Evolutionary conservation across 2,797 vertebrate species (phyloP).

Genomic region (Molossus alvarezi): DNA sequence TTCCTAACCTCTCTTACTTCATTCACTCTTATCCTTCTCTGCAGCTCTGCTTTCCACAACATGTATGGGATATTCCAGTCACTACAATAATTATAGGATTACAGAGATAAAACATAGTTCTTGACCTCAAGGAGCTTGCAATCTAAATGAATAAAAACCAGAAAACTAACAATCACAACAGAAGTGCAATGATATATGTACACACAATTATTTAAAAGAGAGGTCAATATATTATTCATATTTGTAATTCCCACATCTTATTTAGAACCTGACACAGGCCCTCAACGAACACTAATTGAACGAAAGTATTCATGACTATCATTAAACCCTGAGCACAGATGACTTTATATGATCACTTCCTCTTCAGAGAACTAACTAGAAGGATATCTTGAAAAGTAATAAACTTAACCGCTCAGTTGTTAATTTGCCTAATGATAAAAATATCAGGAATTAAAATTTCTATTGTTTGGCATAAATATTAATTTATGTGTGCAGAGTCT

Average conservation of each 20-base stretch:
- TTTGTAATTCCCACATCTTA: neutral
- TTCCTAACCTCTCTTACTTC: neutral
- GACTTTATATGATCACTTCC: neutral
- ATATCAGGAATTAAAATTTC: neutral
- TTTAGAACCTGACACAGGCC: neutral
- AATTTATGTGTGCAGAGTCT: neutral
- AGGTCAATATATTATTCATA: conserved; percentile 5
- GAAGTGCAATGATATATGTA: neutral
- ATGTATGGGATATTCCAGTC: neutral
- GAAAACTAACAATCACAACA: neutral
- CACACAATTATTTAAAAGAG: neutral
- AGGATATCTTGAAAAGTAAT: neutral
- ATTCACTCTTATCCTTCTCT: neutral
- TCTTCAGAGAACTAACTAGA: conserved; percentile 32
- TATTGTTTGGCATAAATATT: neutral
- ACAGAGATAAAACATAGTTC: neutral
- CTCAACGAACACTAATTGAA: neutral
- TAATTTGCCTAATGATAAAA: conserved; percentile 20
- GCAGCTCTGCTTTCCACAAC: neutral
- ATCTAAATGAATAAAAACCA: neutral
- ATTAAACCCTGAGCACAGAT: neutral
- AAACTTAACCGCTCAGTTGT: neutral
- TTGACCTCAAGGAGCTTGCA: neutral
- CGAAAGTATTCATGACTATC: neutral
- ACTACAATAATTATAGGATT: neutral